Conservation (phyloP, 2,888 invertebrate genomes). For the Lithophane leautieri region DNA sequence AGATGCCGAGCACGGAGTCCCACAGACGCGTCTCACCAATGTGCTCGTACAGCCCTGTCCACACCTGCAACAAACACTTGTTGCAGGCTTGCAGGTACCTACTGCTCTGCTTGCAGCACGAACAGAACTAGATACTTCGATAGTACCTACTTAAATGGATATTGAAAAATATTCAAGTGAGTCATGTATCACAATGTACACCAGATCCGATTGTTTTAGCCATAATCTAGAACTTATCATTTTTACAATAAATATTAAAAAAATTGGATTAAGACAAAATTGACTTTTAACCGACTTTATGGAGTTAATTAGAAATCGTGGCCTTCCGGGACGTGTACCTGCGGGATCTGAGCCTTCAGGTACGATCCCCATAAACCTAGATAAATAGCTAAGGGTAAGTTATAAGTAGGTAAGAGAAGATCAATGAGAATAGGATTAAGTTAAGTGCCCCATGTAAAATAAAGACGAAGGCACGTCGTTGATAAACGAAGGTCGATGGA, state of each 20-base stretch:
- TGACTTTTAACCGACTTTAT: too few species aligned
- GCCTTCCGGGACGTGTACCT: too few species aligned
- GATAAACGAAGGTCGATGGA: conserved; percentile 73
- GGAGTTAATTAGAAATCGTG: too few species aligned
- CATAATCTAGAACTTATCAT: too few species aligned
- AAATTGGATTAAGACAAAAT: too few species aligned
- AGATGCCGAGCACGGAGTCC: conserved; percentile 93
- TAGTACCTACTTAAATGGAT: not conserved
- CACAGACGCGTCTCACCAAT: conserved; percentile 93
- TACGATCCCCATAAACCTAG: not conserved
- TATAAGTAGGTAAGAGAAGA: not conserved
- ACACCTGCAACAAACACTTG: conserved; percentile 86
- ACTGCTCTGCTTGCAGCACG: not conserved
- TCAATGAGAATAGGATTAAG: not conserved
- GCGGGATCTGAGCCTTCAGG: too few species aligned
- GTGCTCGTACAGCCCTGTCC: conserved; percentile 93
- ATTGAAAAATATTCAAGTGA: not conserved
- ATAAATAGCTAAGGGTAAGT: too few species aligned
- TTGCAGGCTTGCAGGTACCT: too few species aligned
- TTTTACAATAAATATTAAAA: too few species aligned
- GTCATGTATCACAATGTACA: too few species aligned
- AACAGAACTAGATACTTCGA: not conserved
- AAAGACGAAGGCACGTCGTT: not conserved
- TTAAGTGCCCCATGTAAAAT: not conserved
- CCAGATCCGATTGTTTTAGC: too few species aligned